Base-by-base conservation (phyloP, 2,113 vertebrate genomes). In the Microtus richardsoni region DNA sequence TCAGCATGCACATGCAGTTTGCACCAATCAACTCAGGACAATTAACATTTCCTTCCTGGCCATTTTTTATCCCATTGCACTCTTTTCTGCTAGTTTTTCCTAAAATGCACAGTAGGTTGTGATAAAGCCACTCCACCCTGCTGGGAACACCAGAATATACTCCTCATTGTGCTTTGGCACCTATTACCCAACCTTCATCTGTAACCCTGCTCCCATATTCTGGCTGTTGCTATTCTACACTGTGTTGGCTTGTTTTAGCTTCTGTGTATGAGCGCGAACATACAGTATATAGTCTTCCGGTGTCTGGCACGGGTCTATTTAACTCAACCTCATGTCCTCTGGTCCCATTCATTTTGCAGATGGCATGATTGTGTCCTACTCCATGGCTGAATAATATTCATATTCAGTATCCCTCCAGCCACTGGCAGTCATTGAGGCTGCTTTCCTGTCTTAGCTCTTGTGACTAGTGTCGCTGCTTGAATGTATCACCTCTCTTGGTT, bases 91-190 rank as follows among this genome's bases (percentile, higher is more conserved):
- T 39, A 39, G 36, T 24, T 41, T 60, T 64, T 44, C 26, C 41
- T 84, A 64, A 64, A 41, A 10, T 41, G 39, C 39, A 41, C 39
- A 41, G 58, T 30, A 64, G 80, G 24, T 64, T 84, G n/a, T 64
- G 80, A 44, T 30, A 41, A 10, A 17, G n/a, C 60, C 12, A 64
- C 26, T 64, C n/a, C 24, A 5, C 80, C 30, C 4, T 17, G 54
- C 54, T 62, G 24, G 80, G 78, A 62, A 62, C 24, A 3, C 24
- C 78, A 21, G 10, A 80, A 28, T 5, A 10, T 22, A 73, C 22
- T 17, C 24, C 30, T 4, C 13, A 9, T 24, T 17, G 79, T 7
- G 54, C 5, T 39, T n/a, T 0, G 0, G 21, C 1, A 58, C 52
- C 49, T 39, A 4, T 26, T 39, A 62, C 54, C 54, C 54, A 60